Base-by-base conservation (phyloP, 2,797 vertebrate species). In the Onychomys arenicola region DNA sequence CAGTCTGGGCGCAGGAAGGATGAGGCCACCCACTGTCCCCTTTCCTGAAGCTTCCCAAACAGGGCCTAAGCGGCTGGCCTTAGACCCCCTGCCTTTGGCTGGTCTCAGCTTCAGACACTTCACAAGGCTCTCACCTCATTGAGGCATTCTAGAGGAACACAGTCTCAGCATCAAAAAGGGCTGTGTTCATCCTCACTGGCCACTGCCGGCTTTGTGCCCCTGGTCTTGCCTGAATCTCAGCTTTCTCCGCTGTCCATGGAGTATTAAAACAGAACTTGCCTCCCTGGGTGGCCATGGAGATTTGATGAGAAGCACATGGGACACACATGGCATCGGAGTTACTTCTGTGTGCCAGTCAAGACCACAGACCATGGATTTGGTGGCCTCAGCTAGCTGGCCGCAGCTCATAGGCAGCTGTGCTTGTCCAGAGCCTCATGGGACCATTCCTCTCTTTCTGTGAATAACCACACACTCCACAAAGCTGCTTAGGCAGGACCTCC, bases 311-410 rank as follows among this genome's bases (percentile, higher is more conserved):
- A 34, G 3, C 40, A n/a, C 0, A 2, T 0, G 0, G 27, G 27
- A 52, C 25, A 9, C 32, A 1, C 12, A 3, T 0, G 0, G 71
- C 46, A 5, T 4, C 2, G 5, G 3, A 27, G 77, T 61, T 43
- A 49, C 40, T 37, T 77, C 89, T 69, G 27, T 75, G 1, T 69
- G 27, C 78, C 2, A 6, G 37, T 34, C 37, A 11, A 0, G 0
- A 55, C 2, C 34, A 23, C 77, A 57, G 81, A 82, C 69, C 40
- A 11, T 49, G 4, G 67, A 34, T 10, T 1, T 75, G 85, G 91
- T 63, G 67, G 82, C 61, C 73, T 43, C 43, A 17, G 13, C 13
- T 76, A 63, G n/a, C 75, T 19, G 29, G 43, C 37, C 85, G 10
- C 46, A 92, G 5, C 40, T 9, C 29, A 14, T 2, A 16, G 57